Conservation (phyloP, 1,140 invertebrate species). For the Carposina sasakii region DNA sequence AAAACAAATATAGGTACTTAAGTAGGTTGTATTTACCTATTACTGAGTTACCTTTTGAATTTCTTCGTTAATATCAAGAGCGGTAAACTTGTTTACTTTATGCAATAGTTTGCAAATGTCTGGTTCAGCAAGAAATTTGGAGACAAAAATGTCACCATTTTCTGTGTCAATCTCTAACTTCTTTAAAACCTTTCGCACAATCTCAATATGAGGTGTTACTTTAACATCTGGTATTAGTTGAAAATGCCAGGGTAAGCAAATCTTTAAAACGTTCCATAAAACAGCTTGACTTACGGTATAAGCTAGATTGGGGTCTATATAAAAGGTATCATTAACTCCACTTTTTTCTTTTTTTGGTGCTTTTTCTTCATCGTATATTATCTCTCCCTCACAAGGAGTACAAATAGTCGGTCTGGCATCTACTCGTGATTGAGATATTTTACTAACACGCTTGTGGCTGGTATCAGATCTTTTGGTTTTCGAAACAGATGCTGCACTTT, state of each 20-base stretch:
- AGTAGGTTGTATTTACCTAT: too few relatives aligned
- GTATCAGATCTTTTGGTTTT: too few relatives aligned
- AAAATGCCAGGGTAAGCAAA: constrained; percentile 63
- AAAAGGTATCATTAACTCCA: too few relatives aligned
- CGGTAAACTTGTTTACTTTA: constrained; percentile 52
- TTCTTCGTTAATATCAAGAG: constrained; percentile 40
- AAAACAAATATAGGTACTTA: background rate
- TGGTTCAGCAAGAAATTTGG: constrained; percentile 45
- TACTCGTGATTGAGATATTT: constrained; percentile 31
- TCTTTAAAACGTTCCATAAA: constrained; percentile 55
- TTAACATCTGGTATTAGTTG: constrained; percentile 37
- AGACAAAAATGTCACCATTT: constrained; percentile 52
- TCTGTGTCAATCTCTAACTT: constrained; percentile 47
- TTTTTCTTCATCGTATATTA: constrained; percentile 32
- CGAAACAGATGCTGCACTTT: background rate
- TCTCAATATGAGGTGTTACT: constrained; percentile 32
- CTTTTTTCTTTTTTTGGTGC: constrained; percentile 32
- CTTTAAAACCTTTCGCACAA: constrained; percentile 37
- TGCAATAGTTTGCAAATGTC: constrained; percentile 47
- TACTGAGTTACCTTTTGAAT: constrained; percentile 29
- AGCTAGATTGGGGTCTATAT: constrained; percentile 38
- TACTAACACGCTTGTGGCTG: too few relatives aligned
- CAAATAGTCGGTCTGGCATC: constrained; percentile 47
- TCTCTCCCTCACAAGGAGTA: constrained; percentile 42
- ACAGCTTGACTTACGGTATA: constrained; percentile 49